A percentile compares a stretch with the other conserved stretches of the same genome.
Evolutionary conservation across 2,113 vertebrate genomes (phyloP).

Genomic region (Bubo scandiacus): DNA sequence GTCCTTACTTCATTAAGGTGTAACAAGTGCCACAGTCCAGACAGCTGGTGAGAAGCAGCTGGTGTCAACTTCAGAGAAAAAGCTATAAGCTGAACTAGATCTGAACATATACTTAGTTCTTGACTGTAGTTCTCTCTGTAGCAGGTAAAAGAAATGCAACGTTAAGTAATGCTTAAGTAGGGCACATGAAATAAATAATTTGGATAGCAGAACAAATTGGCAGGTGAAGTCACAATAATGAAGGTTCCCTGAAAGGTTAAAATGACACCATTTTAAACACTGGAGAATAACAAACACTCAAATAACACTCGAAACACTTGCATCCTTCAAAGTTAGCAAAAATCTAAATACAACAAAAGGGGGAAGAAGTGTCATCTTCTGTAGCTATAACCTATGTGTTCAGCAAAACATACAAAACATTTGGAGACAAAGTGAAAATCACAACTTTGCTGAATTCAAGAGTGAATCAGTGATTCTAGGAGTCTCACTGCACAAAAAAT

Average conservation of each 20-base stretch:
- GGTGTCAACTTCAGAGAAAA: conserved; percentile 90
- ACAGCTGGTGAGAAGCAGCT: conserved; percentile 81
- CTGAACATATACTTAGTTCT: conserved; percentile 51
- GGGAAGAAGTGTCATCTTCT: neutral
- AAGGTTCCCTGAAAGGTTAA: neutral
- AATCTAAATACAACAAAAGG: neutral
- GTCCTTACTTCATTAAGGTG: conserved; percentile 79
- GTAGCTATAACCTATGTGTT: neutral
- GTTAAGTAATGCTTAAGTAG: neutral
- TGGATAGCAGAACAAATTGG: neutral
- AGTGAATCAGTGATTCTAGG: neutral
- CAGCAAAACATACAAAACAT: neutral
- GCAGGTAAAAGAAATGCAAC: neutral
- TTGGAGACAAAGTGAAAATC: neutral
- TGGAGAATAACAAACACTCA: neutral
- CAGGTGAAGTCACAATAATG: neutral
- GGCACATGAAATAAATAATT: neutral
- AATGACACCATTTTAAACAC: neutral
- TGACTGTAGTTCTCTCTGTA: conserved; percentile 75
- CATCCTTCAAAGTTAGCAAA: neutral
- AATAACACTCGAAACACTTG: neutral
- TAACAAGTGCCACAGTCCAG: conserved; percentile 84
- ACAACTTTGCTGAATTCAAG: neutral
- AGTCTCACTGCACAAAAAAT: neutral
- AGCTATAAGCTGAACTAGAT: conserved; percentile 80